A percentile compares a stretch with the other conserved stretches of the same genome.
Evolutionary conservation across 2,888 invertebrate genomes (phyloP).

Genomic region (Tanytarsus gracilentus): DNA sequence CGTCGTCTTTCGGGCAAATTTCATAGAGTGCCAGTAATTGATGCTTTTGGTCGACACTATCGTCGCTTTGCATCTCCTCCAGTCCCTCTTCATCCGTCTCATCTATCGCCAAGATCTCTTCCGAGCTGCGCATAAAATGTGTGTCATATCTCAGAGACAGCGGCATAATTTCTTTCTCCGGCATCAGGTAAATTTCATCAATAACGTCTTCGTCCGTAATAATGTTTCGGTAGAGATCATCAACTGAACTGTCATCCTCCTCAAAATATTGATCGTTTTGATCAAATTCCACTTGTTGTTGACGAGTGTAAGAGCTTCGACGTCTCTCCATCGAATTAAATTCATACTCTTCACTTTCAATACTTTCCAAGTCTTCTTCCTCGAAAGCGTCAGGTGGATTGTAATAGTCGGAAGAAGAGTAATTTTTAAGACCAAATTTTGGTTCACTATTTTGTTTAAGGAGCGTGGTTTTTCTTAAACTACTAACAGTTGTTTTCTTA

Average conservation of each 20-base stretch:
- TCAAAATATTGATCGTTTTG: slow-evolving; percentile 22
- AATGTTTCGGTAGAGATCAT: not conserved
- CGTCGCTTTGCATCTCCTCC: not conserved
- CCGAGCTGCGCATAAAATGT: not conserved
- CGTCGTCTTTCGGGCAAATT: slow-evolving; percentile 31
- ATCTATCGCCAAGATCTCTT: slow-evolving; percentile 24
- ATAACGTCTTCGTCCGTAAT: slow-evolving; percentile 31
- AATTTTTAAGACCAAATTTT: slow-evolving; percentile 30
- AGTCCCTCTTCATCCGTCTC: slow-evolving; percentile 7
- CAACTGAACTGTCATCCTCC: not conserved
- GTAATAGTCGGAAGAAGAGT: not conserved
- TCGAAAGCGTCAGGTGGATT: slow-evolving; percentile 12
- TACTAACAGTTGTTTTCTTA: slow-evolving; percentile 14
- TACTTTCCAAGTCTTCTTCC: slow-evolving; percentile 18
- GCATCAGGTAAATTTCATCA: slow-evolving; percentile 33
- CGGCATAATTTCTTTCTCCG: slow-evolving; percentile 30
- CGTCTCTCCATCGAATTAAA: not conserved
- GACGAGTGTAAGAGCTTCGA: not conserved
- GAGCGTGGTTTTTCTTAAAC: slow-evolving; percentile 29
- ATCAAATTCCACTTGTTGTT: slow-evolving; percentile 15
- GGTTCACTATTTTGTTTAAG: slow-evolving; percentile 34
- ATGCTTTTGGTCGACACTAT: slow-evolving; percentile 17
- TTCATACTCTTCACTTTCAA: slow-evolving; percentile 27
- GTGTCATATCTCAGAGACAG: slow-evolving; percentile 29
- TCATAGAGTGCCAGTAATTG: slow-evolving; percentile 33